Conservation (phyloP, 2,888 invertebrate species). For the Pardosa pseudoannulata region DNA sequence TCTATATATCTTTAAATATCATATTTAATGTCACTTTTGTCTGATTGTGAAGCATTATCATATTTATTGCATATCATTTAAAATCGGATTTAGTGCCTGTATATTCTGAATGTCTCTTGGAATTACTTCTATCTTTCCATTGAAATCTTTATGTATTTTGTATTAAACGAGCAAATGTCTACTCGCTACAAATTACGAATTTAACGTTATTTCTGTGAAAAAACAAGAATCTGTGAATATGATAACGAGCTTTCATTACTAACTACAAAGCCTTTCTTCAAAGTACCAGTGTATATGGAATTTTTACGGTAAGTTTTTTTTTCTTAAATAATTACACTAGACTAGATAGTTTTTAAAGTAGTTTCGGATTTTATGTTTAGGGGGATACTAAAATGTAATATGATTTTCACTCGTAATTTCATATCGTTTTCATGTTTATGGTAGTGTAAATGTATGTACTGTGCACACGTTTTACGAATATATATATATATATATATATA, state of each 20-base stretch:
- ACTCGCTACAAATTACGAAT: not conserved
- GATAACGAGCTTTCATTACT: not conserved
- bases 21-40: too few species aligned
- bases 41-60: not conserved
- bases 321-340: not conserved
- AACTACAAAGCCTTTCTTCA: not conserved
- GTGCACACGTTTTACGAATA: too few species aligned
- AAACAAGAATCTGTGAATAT: not conserved
- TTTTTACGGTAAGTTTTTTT: not conserved
- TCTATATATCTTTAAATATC: too few species aligned
- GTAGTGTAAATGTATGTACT: too few species aligned
- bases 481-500: too few species aligned
- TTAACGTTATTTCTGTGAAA: not conserved
- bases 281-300: not conserved
- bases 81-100: not conserved
- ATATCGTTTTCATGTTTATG: too few species aligned
- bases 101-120: not conserved
- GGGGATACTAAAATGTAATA: too few species aligned
- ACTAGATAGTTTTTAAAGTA: too few species aligned
- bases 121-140: not conserved
- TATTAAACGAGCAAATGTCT: not conserved
- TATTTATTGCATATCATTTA: not conserved
- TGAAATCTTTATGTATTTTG: not conserved
- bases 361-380: too few species aligned
- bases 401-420: too few species aligned